Evolutionary conservation across 1,140 invertebrate genomes (phyloP), one percentile per base, ranked within the genome.

Genomic region (Eupristina koningsbergeri): DNA sequence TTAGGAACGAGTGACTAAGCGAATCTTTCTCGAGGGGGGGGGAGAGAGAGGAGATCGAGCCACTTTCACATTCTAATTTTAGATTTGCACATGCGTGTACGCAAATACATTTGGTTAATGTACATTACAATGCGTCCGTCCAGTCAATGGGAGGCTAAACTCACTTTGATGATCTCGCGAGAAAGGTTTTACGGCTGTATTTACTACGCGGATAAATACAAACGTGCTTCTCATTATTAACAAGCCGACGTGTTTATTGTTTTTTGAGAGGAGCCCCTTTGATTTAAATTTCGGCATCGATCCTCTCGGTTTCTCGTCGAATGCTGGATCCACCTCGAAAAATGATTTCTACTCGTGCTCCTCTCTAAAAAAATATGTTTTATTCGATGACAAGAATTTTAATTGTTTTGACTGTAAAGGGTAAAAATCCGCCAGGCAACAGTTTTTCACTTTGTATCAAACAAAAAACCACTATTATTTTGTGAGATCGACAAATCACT

Each of bases 51-150:
- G 47, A 9, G 45, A 45, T 1, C 22, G 3, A 26, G 47, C 17
- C 50, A 81, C 69, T 81, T 81, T 81, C 53, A 81, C 36, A 81
- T 81, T 81, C 50, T 81, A 81, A 81, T 81, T 81, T 81, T 63
- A 61, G 36, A 61, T 74, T 74, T 47, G 34, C 34, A 19, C 39
- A 34, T 31, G 39, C 22, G 15, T 29, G 29, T n/a, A 47, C 22
- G 76, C 58, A 41, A 45, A 79, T 45, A 45, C 34, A 64, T n/a
- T 5, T 13, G 19, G 34, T 22, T 36, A 26, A 29, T 31, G 13
- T 22, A 15, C 34, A 63, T 36, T 67, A 29, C 29, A 64, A 64
- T 19, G 22, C 26, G 26, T 58, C 53, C 50, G 26, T 58, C 53
- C 26, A 9, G 5, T 58, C 22, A 58, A 58, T 58, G 26, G 26